A percentile compares a stretch with the other conserved stretches of the same genome.
These are phyloP conservation scores for Lagopus muta DNA, from an alignment of 2,113 vertebrate genomes.

Conservation along the genomic window DNA sequence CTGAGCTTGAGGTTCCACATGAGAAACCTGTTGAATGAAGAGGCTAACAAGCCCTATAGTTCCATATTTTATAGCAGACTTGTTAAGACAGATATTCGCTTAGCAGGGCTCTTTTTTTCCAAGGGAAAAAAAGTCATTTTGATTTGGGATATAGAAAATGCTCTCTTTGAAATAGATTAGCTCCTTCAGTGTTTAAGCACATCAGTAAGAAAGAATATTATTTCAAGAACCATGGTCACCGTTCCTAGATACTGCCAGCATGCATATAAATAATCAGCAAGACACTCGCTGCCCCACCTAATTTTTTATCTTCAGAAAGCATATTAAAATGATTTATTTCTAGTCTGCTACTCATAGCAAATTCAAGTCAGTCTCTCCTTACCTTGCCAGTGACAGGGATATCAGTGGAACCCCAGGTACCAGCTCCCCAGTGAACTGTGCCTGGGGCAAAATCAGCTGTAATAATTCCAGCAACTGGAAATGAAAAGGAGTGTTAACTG, in stretches of 20 bases:
- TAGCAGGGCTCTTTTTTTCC: background rate
- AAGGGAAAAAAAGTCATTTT: background rate
- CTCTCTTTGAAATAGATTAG: conserved; percentile 18
- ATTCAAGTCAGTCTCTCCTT: conserved; percentile 65
- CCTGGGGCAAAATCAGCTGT: conserved; percentile 86
- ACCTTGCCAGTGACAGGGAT: conserved; percentile 87
- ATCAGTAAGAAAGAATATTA: conserved; percentile 37
- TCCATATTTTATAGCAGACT: background rate
- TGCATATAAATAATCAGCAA: conserved; percentile 55
- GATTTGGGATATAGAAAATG: conserved; percentile 20
- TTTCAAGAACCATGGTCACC: background rate
- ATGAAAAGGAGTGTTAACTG: conserved; percentile 65
- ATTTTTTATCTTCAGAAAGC: conserved; percentile 60
- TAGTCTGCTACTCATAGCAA: conserved; percentile 41
- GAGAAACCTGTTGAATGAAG: conserved; percentile 21
- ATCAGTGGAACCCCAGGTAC: conserved; percentile 88
- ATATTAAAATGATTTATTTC: conserved; percentile 63
- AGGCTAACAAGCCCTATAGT: background rate
- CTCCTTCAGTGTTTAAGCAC: background rate
- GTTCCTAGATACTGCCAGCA: background rate
- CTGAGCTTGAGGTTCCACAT: background rate
- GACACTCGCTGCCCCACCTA: conserved; percentile 25
- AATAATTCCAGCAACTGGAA: conserved; percentile 84
- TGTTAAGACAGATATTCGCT: background rate
- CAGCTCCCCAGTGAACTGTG: conserved; percentile 81